Base-by-base conservation (phyloP, 2,797 vertebrate species). In the Pagetopsis macropterus region DNA sequence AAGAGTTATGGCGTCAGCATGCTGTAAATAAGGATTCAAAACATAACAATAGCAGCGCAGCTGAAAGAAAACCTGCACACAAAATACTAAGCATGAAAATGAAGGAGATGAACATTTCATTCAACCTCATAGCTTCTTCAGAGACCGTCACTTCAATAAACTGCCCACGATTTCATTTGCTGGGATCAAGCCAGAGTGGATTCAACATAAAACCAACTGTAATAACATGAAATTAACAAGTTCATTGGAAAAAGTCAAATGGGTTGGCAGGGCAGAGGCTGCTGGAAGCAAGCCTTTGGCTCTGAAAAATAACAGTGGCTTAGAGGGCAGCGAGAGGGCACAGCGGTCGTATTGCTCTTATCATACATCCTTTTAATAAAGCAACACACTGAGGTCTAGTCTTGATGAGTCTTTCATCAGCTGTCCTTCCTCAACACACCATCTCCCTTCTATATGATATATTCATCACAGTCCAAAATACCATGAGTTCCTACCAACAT, bases 71-170 rank as follows among this genome's bases (percentile, higher is more conserved):
- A 23, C 33, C 54, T 40, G 51, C 52, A 65, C 27, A 59, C 60
- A 68, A 83, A 71, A 76, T 27, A 77, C 59, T 62, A 45, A 70
- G 65, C 37, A 67, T 52, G 31, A 64, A 57, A 81, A 82, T 31
- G 48, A 73, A 76, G 41, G 60, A 82, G 71, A 52, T 68, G 70
- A 73, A 79, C 77, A 80, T 72, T 65, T 75, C 70, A 79, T 67
- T 63, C 70, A 75, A 82, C 80, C 78, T 74, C 74, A 84, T 75
- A 72, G 82, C 79, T 82, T 60, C 78, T 84, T 86, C 81, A 59
- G 82, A 90, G 83, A 89, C 84, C 82, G 83, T 78, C 89, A 85
- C 83, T 89, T 89, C 87, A 93, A 91, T 93, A 91, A 91, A 89
- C 83, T 87, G 82, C 81, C 83, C 83, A 82, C 89, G 84, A 84